Percentiles rank a stretch among this genome's conserved stretches.
These are phyloP conservation scores for Archaeoteleia sp. DNA, from an alignment of 2,888 invertebrate species.

Conservation along the genomic window DNA sequence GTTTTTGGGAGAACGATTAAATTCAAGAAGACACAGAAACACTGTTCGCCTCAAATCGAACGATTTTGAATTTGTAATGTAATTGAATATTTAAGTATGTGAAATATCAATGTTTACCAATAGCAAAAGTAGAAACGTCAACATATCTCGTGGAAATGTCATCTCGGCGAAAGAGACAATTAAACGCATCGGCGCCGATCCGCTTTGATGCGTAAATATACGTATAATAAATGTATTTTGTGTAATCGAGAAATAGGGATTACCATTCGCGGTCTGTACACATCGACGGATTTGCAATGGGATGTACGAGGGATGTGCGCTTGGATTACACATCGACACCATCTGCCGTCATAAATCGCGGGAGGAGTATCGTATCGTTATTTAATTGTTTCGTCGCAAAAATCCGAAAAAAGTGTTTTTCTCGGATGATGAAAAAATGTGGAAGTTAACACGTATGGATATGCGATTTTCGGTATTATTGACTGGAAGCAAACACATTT, in stretches of 20 bases:
- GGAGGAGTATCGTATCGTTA: constrained; percentile 28
- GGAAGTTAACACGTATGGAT: background rate
- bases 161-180: too few species aligned
- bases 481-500: too few species aligned
- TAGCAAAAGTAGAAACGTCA: too few species aligned
- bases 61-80: too few species aligned
- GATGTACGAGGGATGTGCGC: constrained; percentile 1
- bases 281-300: too few species aligned
- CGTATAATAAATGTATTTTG: constrained; percentile 32
- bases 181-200: constrained; percentile 10
- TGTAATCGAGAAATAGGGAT: constrained; percentile 38
- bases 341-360: constrained; percentile 41
- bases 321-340: constrained; percentile 42
- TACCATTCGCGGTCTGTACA: constrained; percentile 37
- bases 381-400: constrained; percentile 38
- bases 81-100: too few species aligned
- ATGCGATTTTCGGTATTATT: constrained; percentile 11
- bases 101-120: too few species aligned
- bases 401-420: too few species aligned
- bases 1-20: too few species aligned
- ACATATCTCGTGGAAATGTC: too few species aligned
- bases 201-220: constrained; percentile 9
- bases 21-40: too few species aligned
- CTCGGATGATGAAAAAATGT: constrained; percentile 11
- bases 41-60: too few species aligned